phyloP scores from a whole-genome alignment of 2,113 vertebrate species.

The Mirza zaza region DNA sequence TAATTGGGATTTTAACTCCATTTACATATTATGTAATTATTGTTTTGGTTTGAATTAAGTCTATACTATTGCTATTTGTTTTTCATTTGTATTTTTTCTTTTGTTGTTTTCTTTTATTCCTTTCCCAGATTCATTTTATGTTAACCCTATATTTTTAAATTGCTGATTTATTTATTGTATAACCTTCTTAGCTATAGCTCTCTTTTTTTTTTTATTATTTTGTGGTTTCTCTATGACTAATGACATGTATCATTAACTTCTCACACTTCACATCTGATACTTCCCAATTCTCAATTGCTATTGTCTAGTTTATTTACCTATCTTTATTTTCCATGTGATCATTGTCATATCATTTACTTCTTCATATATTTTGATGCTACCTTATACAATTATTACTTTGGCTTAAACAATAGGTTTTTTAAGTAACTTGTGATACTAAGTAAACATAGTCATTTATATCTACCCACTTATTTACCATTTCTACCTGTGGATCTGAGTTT shows the following conservation, averaged over 20 bases:
- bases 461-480: slow-evolving; percentile 9
- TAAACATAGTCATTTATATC: background rate
- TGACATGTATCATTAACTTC: background rate
- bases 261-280: background rate
- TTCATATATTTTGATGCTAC: background rate
- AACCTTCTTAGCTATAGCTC: background rate
- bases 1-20: background rate
- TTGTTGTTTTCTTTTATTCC: background rate
- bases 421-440: background rate
- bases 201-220: background rate
- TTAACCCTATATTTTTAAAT: background rate
- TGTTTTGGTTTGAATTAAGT: background rate
- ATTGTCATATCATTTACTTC: background rate
- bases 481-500: background rate
- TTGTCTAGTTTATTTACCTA: background rate
- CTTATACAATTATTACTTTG: background rate
- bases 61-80: background rate
- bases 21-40: background rate
- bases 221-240: background rate
- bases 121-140: background rate
- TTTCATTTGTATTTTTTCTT: background rate
- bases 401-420: background rate
- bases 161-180: slow-evolving; percentile 7
- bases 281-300: background rate
- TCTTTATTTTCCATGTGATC: background rate